Conservation (phyloP, 2,113 vertebrate genomes). For the Hypomesus transpacificus region DNA sequence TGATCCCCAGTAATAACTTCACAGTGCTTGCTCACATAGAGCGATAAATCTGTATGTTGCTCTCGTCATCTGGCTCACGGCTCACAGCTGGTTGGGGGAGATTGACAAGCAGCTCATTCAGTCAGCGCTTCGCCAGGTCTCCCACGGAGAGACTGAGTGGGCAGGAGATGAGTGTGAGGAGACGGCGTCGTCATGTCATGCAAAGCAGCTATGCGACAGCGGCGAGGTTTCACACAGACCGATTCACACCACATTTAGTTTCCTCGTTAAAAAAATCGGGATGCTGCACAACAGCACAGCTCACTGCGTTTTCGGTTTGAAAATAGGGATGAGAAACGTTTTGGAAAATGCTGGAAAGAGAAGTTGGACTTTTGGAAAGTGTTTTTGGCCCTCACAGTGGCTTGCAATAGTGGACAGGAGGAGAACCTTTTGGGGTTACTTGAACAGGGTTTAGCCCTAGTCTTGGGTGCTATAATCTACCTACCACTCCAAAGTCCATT, state of each 20-base stretch:
- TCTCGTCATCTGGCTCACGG: slow-evolving; percentile 22
- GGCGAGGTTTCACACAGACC: slow-evolving; percentile 10
- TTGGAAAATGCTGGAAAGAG: too few relatives aligned
- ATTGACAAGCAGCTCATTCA: slow-evolving; percentile 32
- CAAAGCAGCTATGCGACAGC: slow-evolving; percentile 18
- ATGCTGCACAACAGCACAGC: not conserved
- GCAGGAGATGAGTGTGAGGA: slow-evolving; percentile 1
- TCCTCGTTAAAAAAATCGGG: not conserved
- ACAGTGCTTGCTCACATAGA: slow-evolving; percentile 14
- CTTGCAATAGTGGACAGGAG: slow-evolving; percentile 27
- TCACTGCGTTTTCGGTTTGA: not conserved
- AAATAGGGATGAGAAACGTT: not conserved
- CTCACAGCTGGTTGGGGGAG: slow-evolving; percentile 8
- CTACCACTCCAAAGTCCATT: slow-evolving; percentile 36
- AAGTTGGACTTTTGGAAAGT: too few relatives aligned
- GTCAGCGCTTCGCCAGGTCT: slow-evolving; percentile 25
- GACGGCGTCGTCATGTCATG: slow-evolving; percentile 20
- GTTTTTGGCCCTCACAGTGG: not conserved
- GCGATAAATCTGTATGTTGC: slow-evolving; percentile 5
- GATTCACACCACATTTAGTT: not conserved
- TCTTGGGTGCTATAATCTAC: slow-evolving; percentile 14
- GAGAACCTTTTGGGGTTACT: slow-evolving; percentile 24
- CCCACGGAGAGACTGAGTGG: slow-evolving; percentile 10
- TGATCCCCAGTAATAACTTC: not conserved
- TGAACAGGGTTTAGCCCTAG: slow-evolving; percentile 7